phyloP scores from a whole-genome alignment of 2,113 vertebrate genomes.

The Rhodinocichla rosea region DNA sequence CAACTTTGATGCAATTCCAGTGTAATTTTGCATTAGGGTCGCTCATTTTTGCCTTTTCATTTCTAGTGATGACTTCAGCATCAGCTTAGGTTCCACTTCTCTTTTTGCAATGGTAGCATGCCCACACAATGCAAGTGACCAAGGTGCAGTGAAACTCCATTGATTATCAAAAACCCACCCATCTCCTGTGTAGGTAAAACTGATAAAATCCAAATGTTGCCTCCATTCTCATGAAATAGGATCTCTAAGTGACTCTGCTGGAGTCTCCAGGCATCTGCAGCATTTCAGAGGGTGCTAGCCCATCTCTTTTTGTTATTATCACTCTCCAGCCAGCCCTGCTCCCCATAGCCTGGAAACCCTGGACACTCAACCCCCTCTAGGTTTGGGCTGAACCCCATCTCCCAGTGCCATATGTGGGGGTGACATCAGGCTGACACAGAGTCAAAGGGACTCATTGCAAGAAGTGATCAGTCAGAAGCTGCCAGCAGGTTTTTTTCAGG shows the following conservation, averaged over 20 bases:
- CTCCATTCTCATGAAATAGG: background rate
- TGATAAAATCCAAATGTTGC: background rate
- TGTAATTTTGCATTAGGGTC: background rate
- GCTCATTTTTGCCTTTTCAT: accelerated
- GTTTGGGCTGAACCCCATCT: background rate
- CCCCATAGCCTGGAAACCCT: background rate
- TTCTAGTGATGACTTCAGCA: background rate
- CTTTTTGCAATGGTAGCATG: background rate
- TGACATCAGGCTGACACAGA: background rate
- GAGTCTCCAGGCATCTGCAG: background rate
- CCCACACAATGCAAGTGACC: background rate
- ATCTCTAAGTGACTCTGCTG: background rate
- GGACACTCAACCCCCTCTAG: background rate
- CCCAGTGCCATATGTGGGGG: accelerated
- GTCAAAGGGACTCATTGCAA: accelerated
- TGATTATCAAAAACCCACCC: background rate
- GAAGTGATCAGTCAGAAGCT: background rate
- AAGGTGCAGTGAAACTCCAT: background rate
- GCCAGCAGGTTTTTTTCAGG: background rate
- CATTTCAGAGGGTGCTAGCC: background rate
- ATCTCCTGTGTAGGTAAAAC: background rate
- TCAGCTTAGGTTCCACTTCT: accelerated
- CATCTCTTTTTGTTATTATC: background rate
- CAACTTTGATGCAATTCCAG: background rate
- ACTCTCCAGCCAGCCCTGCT: background rate